A percentile compares a stretch with the other conserved stretches of the same genome.
Evolutionary conservation across 1,140 invertebrate genomes (phyloP).

Genomic region (Acromyrmex heyeri): DNA sequence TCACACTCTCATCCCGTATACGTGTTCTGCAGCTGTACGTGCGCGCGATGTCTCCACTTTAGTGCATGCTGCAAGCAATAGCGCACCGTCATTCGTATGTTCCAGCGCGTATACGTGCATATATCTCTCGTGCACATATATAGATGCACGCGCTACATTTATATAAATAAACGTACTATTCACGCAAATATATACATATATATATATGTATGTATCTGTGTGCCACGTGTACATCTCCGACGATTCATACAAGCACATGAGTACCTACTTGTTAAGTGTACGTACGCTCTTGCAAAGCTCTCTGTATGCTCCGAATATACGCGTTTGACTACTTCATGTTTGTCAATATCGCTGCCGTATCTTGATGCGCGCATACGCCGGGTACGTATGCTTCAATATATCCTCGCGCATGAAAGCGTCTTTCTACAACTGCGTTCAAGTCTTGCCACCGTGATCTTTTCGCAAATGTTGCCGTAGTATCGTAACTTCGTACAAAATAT

Average conservation of each 20-base stretch:
- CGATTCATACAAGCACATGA: conserved; percentile 53
- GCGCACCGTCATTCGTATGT: neutral
- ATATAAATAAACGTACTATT: conserved; percentile 56
- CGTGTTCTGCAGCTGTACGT: conserved; percentile 34
- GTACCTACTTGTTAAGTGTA: conserved; percentile 59
- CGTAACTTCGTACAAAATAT: conserved; percentile 9
- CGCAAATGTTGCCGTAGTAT: conserved; percentile 24
- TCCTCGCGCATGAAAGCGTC: conserved; percentile 37
- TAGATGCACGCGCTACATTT: conserved; percentile 24
- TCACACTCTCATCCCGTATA: conserved; percentile 50
- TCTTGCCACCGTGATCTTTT: conserved; percentile 27
- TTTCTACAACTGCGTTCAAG: conserved; percentile 39
- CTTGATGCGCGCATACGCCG: conserved; percentile 16
- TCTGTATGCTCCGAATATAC: neutral
- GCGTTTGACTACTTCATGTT: conserved; percentile 55
- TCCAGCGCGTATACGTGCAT: too few species aligned
- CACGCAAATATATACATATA: conserved; percentile 31
- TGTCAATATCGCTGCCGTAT: conserved; percentile 52
- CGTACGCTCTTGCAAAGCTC: conserved; percentile 33
- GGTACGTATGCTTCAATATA: neutral
- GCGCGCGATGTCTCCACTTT: conserved; percentile 23
- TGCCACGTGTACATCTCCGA: conserved; percentile 25
- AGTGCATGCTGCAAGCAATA: conserved; percentile 19
- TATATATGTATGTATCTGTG: neutral
- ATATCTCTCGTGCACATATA: too few species aligned